phyloP scores from a whole-genome alignment of 2,797 vertebrate species.

The Epinephelus malabaricus region DNA sequence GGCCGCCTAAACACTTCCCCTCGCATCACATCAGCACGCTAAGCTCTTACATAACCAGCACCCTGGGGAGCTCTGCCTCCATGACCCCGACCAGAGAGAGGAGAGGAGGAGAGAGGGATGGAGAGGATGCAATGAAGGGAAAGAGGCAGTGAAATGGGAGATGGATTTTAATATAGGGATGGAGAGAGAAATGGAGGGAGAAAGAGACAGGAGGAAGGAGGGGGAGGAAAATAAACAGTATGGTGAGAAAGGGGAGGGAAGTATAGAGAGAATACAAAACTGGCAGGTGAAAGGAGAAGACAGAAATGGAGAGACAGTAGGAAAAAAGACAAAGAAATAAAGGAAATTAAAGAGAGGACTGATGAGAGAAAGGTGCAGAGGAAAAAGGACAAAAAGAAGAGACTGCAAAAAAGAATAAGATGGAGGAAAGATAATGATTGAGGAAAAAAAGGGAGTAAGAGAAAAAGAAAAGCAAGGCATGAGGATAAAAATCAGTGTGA shows the following conservation, averaged over 20 bases:
- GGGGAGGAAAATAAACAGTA: not conserved
- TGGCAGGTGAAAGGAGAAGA: not conserved
- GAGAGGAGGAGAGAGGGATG: not conserved
- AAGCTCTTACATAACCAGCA: slow-evolving; percentile 63
- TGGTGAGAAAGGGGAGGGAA: not conserved
- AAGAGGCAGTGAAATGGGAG: not conserved
- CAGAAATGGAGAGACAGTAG: not conserved
- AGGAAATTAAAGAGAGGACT: not conserved
- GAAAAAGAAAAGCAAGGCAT: accelerated
- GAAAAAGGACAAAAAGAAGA: not conserved
- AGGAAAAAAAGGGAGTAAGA: no score
- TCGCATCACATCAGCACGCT: slow-evolving; percentile 62
- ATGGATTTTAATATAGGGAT: not conserved
- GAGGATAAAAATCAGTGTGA: not conserved
- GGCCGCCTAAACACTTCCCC: slow-evolving; percentile 53
- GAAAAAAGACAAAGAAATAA: not conserved
- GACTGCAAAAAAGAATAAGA: not conserved
- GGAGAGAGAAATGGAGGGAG: no score
- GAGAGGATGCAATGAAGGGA: not conserved
- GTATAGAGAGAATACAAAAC: no score
- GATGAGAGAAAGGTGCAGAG: not conserved
- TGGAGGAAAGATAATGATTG: not conserved
- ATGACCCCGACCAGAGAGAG: slow-evolving; percentile 32
- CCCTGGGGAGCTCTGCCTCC: slow-evolving; percentile 42
- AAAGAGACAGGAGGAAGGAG: not conserved